These are phyloP conservation scores for Ictidomys tridecemlineatus DNA, from an alignment of 2,113 vertebrate species.

Conservation along the genomic window DNA sequence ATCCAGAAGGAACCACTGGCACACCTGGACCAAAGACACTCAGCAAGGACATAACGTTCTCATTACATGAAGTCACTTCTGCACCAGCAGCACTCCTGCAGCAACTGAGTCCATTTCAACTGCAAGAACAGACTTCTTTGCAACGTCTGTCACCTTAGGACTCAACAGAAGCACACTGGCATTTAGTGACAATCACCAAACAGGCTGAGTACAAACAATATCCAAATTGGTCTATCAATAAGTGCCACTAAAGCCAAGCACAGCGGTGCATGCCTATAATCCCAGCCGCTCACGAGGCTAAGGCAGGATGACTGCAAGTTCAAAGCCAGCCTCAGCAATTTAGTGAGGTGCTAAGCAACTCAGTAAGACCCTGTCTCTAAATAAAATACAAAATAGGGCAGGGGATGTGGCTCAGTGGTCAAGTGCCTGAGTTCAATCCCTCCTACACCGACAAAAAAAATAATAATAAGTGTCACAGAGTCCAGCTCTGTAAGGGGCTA, in stretches of 20 bases:
- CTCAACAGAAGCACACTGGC: not conserved
- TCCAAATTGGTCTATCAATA: not conserved
- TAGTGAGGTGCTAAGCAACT: no score
- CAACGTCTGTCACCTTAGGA: not conserved
- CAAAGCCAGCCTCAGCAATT: no score
- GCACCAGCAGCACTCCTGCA: rapidly evolving
- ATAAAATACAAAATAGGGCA: no score
- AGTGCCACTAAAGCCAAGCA: not conserved
- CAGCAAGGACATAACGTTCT: not conserved
- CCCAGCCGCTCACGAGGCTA: no score
- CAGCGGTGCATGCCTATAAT: no score
- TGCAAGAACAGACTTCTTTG: not conserved
- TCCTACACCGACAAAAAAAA: no score
- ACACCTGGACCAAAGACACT: not conserved
- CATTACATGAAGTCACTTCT: rapidly evolving
- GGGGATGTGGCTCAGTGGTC: no score
- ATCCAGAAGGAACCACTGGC: not conserved
- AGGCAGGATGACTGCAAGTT: no score
- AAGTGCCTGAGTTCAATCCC: no score
- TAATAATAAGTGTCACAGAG: no score
- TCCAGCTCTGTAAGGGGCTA: not conserved
- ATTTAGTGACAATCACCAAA: not conserved
- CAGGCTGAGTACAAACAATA: not conserved
- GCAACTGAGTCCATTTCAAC: not conserved
- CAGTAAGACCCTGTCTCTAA: no score